phyloP scores from a whole-genome alignment of 2,113 vertebrate species.

The Phodopus roborovskii region DNA sequence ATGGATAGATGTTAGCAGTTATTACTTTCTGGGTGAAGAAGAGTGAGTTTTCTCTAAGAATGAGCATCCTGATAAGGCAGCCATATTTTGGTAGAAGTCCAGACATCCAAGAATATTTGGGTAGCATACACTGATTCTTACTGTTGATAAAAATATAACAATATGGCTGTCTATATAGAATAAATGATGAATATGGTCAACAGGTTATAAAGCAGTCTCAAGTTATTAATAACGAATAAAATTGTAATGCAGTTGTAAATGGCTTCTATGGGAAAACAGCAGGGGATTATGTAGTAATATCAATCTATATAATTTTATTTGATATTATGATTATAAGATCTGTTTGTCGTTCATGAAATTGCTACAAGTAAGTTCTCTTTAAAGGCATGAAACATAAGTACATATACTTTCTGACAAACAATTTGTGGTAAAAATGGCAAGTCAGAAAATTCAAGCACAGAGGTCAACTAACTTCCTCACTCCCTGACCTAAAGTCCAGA shows the following conservation, averaged over 20 bases:
- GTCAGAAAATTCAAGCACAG: not conserved
- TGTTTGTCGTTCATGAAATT: not conserved
- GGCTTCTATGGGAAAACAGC: not conserved
- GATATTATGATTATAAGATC: not conserved
- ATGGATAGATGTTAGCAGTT: not conserved
- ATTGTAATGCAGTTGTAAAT: not conserved
- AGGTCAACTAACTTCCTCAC: not conserved
- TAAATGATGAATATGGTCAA: not conserved
- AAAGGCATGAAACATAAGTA: not conserved
- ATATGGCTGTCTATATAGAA: not conserved
- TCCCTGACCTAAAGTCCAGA: not conserved
- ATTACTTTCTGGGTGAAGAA: not conserved
- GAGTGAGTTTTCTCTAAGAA: not conserved
- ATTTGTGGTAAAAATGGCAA: not conserved
- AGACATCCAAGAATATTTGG: not conserved
- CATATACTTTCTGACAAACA: not conserved
- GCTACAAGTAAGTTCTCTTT: not conserved
- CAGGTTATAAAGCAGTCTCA: not conserved
- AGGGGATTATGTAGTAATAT: not conserved
- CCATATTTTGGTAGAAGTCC: not conserved
- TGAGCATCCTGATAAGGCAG: not conserved
- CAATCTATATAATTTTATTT: not conserved
- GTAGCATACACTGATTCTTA: not conserved
- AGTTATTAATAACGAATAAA: not conserved
- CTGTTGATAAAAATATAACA: not conserved